Base-by-base conservation (phyloP, 1,140 invertebrate genomes). In the Achroia grisella region DNA sequence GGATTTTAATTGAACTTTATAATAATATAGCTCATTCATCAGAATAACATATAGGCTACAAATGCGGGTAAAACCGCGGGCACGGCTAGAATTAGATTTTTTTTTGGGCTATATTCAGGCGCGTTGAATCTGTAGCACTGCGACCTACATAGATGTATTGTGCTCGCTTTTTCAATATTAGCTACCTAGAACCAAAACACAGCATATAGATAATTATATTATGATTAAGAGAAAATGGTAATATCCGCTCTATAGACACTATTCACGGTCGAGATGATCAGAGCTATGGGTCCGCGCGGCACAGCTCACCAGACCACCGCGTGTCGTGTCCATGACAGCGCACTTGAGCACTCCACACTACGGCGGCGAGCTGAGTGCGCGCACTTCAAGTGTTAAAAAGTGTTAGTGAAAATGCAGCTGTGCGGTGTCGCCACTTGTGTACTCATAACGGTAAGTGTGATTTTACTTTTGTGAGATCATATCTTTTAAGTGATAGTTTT, bases 391-490 rank as follows among this genome's bases (percentile, higher is more conserved):
- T 14, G 33, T 35, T 14, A 12, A 13, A 13, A 13, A 23, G 17
- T 23, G 17, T 6, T 23, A 23, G 58, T 56, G 42, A 67, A 34
- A 41, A 71, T 74, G 69, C 56, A 48, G 62, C 35, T 66, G 8
- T 50, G 39, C 32, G 55, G 65, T 39, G 33, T 52, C n/a, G 44
- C 59, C 8, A 65, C 52, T 58, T 75, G 48, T 46, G 44, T 55
- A n/a, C n/a, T 64, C 40, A 59, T 70, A 30, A 56, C 51, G 59
- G 70, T 72, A 17, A 67, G 70, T 61, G n/a, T n/a, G n/a, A n/a
- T n/a, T 30, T 13, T 36, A n/a, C 10, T 36, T 23, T 23, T 23
- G 2, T 23, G 2, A 23, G 17, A 2, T 6, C 2, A n/a, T n/a
- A n/a, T n/a, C 29, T 33, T 41, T 10, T 52, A 23, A 23, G 17